Base-by-base conservation (phyloP, 2,888 invertebrate genomes). In the Acanthococcus lagerstroemiae region DNA sequence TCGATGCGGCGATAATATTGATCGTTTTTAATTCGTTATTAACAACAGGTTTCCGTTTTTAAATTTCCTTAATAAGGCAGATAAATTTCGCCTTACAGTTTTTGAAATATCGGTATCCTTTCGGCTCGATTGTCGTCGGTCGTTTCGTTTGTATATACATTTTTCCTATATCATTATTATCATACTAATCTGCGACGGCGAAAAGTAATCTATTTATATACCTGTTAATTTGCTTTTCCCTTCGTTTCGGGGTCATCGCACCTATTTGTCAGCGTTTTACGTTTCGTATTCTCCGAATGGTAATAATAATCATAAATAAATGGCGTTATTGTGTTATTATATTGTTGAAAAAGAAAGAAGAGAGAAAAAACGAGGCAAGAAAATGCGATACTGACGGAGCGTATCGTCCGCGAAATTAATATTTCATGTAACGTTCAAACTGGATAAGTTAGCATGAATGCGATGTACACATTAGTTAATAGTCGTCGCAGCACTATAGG, bases 291-390 rank as follows among this genome's bases (percentile, higher is more conserved):
- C 37, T 37, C 37, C 12, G 37, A 48, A 60, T 50, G 50, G 27
- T 48, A 61, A 61, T 48, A 48, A 61, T 61, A 61, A 61, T 61
- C 50, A 63, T 63, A 54, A 63, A 63, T 63, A 63, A 63, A 63
- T 63, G 63, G 54, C 63, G 30, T 63, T 63, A 63, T 63, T 63
- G 63, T 63, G 63, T 63, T 63, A 63, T 54, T 54, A 63, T 54
- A 63, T 63, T 63, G 63, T 63, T 63, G 52, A 63, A 52, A 15
- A 22, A 24, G 52, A 52, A 22, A 22, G 15, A 22, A 52, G 22
- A 52, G 24, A 24, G 12, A 52, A 52, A 52, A 22, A 52, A 52
- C 19, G 15, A 15, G 9, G 24, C 19, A 52, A 15, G 22, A 52
- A 63, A 52, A 63, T 52, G 54, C 48, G 25, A 63, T 63, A 63